Evolutionary conservation across 1,140 invertebrate genomes (phyloP).

Genomic region (Telenomus remus): DNA sequence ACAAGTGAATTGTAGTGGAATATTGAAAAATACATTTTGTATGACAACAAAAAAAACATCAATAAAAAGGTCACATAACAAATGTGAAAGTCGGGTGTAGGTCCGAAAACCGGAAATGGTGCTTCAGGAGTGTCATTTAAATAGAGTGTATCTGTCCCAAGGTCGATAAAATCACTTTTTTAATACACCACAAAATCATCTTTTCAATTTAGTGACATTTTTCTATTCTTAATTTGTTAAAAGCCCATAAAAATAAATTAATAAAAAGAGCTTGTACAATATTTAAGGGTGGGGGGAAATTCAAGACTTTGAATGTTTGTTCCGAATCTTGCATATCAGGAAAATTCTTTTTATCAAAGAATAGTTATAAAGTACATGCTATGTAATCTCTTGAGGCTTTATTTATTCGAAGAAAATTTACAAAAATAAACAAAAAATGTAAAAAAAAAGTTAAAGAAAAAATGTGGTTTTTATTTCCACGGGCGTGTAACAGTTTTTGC

Average conservation of each 20-base stretch:
- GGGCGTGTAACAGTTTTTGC: conserved; percentile 39
- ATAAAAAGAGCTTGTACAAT: conserved; percentile 62
- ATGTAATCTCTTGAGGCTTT: conserved; percentile 46
- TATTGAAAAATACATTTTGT: conserved; percentile 66
- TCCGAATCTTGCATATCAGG: conserved; percentile 66
- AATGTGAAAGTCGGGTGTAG: conserved; percentile 40
- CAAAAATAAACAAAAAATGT: conserved; percentile 1
- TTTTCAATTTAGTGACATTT: not conserved
- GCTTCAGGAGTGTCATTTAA: conserved; percentile 48
- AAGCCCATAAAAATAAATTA: conserved; percentile 13
- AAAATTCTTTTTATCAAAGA: conserved; percentile 59
- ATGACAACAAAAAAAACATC: conserved; percentile 48
- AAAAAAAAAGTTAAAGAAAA: not conserved
- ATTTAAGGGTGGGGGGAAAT: conserved; percentile 57
- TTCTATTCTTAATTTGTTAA: not conserved
- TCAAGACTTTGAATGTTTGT: conserved; percentile 64
- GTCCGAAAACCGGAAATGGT: conserved; percentile 70
- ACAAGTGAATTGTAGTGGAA: conserved; percentile 45
- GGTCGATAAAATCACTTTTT: conserved; percentile 11
- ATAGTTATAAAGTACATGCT: conserved; percentile 41
- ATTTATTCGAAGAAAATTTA: conserved; percentile 5
- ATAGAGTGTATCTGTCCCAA: conserved; percentile 32
- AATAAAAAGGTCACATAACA: conserved; percentile 25
- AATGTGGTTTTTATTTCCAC: conserved; percentile 26
- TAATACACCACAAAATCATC: not conserved